A percentile compares a stretch with the other conserved stretches of the same genome.
Evolutionary conservation across 2,113 vertebrate genomes (phyloP).

Genomic region (Colinus virginianus): DNA sequence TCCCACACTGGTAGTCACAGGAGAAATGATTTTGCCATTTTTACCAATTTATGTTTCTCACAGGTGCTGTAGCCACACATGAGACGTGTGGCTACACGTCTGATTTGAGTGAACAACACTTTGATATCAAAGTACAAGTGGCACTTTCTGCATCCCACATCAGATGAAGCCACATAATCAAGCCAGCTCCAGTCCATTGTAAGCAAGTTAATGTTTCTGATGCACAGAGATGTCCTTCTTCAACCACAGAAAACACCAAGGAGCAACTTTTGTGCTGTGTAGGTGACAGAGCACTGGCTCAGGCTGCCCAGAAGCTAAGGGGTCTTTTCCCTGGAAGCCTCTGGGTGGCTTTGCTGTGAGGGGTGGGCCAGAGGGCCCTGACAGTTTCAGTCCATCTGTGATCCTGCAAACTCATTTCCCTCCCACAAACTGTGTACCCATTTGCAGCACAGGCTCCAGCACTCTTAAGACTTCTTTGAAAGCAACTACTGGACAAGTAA

Average conservation of each 20-base stretch:
- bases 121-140: neutral
- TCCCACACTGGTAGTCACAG: accelerated
- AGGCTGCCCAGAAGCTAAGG: neutral
- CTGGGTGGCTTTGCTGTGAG: neutral
- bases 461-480: neutral
- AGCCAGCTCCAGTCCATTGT: neutral
- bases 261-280: neutral
- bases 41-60: accelerated
- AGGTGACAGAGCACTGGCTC: neutral
- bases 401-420: neutral
- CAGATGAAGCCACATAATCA: neutral
- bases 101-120: neutral
- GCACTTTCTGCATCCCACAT: neutral
- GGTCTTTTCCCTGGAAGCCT: neutral
- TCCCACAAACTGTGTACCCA: neutral
- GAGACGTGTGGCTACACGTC: no score
- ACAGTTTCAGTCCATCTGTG: neutral
- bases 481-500: slow-evolving; percentile 24
- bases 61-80: neutral
- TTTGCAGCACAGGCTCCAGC: neutral
- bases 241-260: neutral
- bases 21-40: neutral
- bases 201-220: neutral
- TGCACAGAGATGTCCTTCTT: accelerated
- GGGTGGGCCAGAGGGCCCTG: neutral